Conservation (phyloP, 2,797 vertebrate genomes). For the Poecile montanus region DNA sequence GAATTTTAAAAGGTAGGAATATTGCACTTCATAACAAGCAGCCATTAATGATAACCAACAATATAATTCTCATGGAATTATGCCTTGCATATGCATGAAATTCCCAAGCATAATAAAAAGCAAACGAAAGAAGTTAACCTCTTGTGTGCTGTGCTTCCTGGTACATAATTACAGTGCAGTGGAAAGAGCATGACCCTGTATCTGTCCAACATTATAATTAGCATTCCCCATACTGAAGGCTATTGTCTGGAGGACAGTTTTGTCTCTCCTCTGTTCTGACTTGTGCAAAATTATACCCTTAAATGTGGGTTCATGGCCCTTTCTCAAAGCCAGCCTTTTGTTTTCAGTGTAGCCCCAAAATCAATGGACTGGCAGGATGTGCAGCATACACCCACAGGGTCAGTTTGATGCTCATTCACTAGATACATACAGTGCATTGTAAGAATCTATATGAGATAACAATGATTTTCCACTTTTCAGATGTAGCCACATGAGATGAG, state of each 20-base stretch:
- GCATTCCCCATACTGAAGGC: slow-evolving; percentile 53
- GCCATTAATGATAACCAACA: slow-evolving; percentile 57
- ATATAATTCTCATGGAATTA: slow-evolving; percentile 66
- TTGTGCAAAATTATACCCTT: slow-evolving; percentile 61
- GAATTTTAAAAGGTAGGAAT: slow-evolving; percentile 70
- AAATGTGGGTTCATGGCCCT: slow-evolving; percentile 60
- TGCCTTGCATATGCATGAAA: slow-evolving; percentile 40
- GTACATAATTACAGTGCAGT: slow-evolving; percentile 22
- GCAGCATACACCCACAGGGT: slow-evolving; percentile 52
- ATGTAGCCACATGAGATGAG: slow-evolving; percentile 70
- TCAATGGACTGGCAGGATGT: slow-evolving; percentile 66
- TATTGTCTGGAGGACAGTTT: slow-evolving; percentile 58
- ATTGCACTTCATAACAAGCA: slow-evolving; percentile 61
- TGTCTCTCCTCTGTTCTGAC: slow-evolving; percentile 44
- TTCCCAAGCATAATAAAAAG: slow-evolving; percentile 13
- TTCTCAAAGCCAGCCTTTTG: slow-evolving; percentile 55
- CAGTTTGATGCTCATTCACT: slow-evolving; percentile 59
- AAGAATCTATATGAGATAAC: slow-evolving; percentile 58
- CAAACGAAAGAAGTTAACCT: slow-evolving; percentile 36
- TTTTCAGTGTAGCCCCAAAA: slow-evolving; percentile 35
- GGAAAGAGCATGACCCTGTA: slow-evolving; percentile 40
- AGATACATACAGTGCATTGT: slow-evolving; percentile 46
- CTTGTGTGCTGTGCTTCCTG: slow-evolving; percentile 34
- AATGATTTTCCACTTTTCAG: slow-evolving; percentile 71
- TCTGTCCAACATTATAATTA: slow-evolving; percentile 62